A percentile compares a stretch with the other conserved stretches of the same genome.
Conservation (phyloP, 2,797 vertebrate species). For the Stomatorhinus walkeri region DNA sequence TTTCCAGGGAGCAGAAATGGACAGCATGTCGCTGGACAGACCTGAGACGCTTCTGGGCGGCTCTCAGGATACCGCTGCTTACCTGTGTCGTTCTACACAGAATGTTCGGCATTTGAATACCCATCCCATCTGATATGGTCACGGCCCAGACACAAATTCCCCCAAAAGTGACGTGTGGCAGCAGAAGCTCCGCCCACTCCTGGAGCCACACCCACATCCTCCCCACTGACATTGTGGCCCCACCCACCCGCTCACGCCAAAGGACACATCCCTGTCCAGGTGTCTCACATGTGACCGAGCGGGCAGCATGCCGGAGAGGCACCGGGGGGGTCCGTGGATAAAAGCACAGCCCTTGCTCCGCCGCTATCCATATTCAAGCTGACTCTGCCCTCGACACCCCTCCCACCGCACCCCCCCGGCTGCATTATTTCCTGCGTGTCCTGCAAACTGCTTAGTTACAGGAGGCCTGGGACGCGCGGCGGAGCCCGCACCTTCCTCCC, state of each 20-base stretch:
- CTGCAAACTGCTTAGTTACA: constrained; percentile 27
- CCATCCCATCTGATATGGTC: background rate
- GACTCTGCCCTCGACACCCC: background rate
- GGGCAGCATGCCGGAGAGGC: background rate
- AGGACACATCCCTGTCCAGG: background rate
- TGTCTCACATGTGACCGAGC: background rate
- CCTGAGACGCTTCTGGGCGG: background rate
- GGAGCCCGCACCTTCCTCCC: constrained; percentile 19
- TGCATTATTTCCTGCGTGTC: constrained; percentile 26
- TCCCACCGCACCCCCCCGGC: background rate
- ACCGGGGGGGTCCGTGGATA: background rate
- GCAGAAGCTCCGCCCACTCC: background rate
- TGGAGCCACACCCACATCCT: background rate
- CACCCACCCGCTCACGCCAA: background rate
- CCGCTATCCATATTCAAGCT: constrained; percentile 24
- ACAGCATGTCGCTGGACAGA: background rate
- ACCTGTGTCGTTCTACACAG: background rate
- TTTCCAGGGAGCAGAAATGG: background rate
- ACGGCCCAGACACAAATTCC: background rate
- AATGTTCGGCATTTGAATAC: background rate
- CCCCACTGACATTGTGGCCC: background rate
- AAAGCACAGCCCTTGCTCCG: background rate
- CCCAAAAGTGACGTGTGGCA: background rate
- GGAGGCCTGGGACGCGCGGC: constrained; percentile 13
- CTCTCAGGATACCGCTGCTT: background rate